phyloP scores from a whole-genome alignment of 2,888 invertebrate species.

The Galeruca laticollis region DNA sequence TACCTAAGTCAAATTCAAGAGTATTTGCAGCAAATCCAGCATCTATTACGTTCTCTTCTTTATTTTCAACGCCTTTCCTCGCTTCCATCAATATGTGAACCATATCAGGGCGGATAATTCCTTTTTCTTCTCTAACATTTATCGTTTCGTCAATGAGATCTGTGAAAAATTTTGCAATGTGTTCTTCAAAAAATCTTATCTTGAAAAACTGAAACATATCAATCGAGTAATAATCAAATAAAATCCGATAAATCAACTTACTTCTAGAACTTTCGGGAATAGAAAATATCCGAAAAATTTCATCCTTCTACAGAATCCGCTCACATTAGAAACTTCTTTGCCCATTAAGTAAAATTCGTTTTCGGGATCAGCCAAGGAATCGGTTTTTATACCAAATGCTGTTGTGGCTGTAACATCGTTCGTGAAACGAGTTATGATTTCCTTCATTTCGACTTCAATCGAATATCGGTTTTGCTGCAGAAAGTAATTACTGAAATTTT shows the following conservation, averaged over 20 bases:
- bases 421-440: slow-evolving; percentile 68
- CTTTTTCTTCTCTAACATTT: slow-evolving; percentile 66
- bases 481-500: slow-evolving; percentile 51
- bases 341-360: slow-evolving; percentile 71
- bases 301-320: slow-evolving; percentile 8
- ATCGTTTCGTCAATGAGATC: slow-evolving; percentile 63
- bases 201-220: slow-evolving; percentile 46
- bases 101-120: slow-evolving; percentile 71
- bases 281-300: slow-evolving; percentile 25
- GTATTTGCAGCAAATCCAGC: slow-evolving; percentile 52
- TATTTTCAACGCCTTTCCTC: slow-evolving; percentile 52
- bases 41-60: slow-evolving; percentile 44
- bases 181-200: slow-evolving; percentile 45
- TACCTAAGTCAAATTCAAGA: slow-evolving; percentile 44
- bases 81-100: slow-evolving; percentile 71
- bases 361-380: slow-evolving; percentile 69
- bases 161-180: slow-evolving; percentile 50
- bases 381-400: slow-evolving; percentile 60
- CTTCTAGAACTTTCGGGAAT: slow-evolving; percentile 16
- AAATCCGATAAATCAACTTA: slow-evolving; percentile 10
- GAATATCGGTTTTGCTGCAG: slow-evolving; percentile 49
- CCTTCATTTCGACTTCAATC: slow-evolving; percentile 61
- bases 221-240: too few relatives aligned
- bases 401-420: slow-evolving; percentile 70
- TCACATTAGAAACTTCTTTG: slow-evolving; percentile 65